Evolutionary conservation across 23 tunicate genomes (phyloP).

Genomic region (Diplosoma virens): DNA sequence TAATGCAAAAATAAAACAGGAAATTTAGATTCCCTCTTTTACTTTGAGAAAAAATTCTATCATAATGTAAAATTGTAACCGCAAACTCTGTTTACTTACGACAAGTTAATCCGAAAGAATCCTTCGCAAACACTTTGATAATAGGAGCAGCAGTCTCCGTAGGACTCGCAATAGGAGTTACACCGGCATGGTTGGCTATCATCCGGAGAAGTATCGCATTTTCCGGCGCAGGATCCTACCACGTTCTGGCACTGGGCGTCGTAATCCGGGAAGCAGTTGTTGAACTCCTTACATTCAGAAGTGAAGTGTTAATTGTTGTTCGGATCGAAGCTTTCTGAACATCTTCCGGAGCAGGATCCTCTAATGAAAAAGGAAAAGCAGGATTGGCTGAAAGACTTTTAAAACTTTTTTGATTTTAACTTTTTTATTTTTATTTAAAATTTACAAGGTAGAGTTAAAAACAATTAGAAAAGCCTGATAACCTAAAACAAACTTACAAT

Average conservation of each 20-base stretch:
- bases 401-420: too few relatives aligned
- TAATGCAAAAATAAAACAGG: too few relatives aligned
- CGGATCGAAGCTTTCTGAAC: slow-evolving; percentile 10
- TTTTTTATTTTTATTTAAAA: too few relatives aligned
- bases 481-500: too few relatives aligned
- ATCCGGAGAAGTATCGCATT: slow-evolving; percentile 45
- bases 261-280: slow-evolving; percentile 38
- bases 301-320: slow-evolving; percentile 32
- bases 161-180: slow-evolving; percentile 35
- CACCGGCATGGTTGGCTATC: slow-evolving; percentile 52
- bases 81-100: too few relatives aligned
- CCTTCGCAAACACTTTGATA: slow-evolving; percentile 31
- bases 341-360: slow-evolving; percentile 18
- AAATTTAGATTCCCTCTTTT: too few relatives aligned
- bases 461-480: too few relatives aligned
- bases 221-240: slow-evolving; percentile 43
- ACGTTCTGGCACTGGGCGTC: neutral
- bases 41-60: too few relatives aligned
- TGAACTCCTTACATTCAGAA: slow-evolving; percentile 5
- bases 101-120: too few relatives aligned
- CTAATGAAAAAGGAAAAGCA: slow-evolving; percentile 13
- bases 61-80: too few relatives aligned
- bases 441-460: too few relatives aligned
- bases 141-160: slow-evolving; percentile 64
- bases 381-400: neutral